Conservation (phyloP, 2,888 invertebrate species). For the Argyresthia albistria region DNA sequence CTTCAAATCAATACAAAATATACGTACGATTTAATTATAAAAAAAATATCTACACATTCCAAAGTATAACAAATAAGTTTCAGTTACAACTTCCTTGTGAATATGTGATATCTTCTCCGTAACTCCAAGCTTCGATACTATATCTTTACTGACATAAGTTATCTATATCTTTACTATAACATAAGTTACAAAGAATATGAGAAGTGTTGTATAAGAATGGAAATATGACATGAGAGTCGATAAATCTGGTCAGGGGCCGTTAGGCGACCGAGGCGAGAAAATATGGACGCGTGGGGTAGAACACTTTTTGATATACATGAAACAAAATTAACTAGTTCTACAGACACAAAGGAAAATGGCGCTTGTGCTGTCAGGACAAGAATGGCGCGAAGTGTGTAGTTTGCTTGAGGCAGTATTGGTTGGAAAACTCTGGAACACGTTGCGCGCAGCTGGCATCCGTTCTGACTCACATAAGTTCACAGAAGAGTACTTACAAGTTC, state of each 20-base stretch:
- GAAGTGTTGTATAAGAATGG: conserved; percentile 40
- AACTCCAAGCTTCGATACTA: background rate
- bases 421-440: background rate
- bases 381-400: background rate
- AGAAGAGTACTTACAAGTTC: too few relatives aligned
- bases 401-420: background rate
- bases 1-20: too few relatives aligned
- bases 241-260: conserved; percentile 69
- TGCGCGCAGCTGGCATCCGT: background rate
- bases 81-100: too few relatives aligned
- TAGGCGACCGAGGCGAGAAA: conserved; percentile 64
- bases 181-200: background rate
- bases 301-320: conserved; percentile 58
- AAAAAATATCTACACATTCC: too few relatives aligned
- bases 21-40: too few relatives aligned
- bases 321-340: background rate
- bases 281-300: conserved; percentile 55
- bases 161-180: too few relatives aligned
- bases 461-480: background rate
- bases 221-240: conserved; percentile 65
- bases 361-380: background rate
- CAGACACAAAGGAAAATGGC: background rate
- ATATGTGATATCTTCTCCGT: background rate
- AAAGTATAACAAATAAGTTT: too few relatives aligned
- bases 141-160: conserved; percentile 1